phyloP scores from a whole-genome alignment of 2,888 invertebrate species.

The Bellardia pandia region DNA sequence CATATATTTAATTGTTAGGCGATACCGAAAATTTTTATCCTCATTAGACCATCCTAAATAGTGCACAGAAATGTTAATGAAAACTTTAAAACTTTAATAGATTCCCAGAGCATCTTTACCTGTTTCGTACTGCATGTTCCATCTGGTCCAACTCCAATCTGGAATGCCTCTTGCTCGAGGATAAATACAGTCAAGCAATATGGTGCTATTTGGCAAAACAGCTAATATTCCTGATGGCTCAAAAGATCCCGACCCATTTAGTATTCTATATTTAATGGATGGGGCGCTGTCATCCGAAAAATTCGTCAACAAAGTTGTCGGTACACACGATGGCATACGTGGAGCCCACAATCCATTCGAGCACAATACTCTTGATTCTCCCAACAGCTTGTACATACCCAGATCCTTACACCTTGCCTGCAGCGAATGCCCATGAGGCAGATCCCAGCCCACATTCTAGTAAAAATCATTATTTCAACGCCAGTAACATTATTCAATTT shows the following conservation, averaged over 20 bases:
- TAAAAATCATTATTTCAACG: constrained; percentile 56
- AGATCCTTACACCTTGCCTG: constrained; percentile 91
- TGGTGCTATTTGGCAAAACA: constrained; percentile 90
- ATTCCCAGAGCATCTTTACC: constrained; percentile 84
- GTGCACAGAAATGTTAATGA: constrained; percentile 4
- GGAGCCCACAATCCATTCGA: constrained; percentile 93
- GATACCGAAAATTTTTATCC: constrained; percentile 92
- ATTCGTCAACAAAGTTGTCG: constrained; percentile 93
- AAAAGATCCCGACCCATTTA: constrained; percentile 91
- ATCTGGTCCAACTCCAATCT: constrained; percentile 95
- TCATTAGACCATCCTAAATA: constrained; percentile 83
- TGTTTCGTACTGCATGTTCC: constrained; percentile 90
- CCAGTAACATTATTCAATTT: constrained; percentile 54
- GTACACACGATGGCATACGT: constrained; percentile 91
- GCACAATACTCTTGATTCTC: constrained; percentile 90
- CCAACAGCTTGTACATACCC: constrained; percentile 93
- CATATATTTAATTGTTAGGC: constrained; percentile 92
- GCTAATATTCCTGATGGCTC: constrained; percentile 91
- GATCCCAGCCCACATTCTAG: constrained; percentile 87
- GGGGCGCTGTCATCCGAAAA: constrained; percentile 94
- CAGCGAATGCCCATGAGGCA: constrained; percentile 91
- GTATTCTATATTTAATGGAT: constrained; percentile 90
- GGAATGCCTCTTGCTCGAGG: constrained; percentile 91
- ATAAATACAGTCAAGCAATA: constrained; percentile 93
- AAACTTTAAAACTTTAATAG: neutral